These are phyloP conservation scores for Heterochromis multidens DNA, from an alignment of 2,113 vertebrate species.

Conservation along the genomic window DNA sequence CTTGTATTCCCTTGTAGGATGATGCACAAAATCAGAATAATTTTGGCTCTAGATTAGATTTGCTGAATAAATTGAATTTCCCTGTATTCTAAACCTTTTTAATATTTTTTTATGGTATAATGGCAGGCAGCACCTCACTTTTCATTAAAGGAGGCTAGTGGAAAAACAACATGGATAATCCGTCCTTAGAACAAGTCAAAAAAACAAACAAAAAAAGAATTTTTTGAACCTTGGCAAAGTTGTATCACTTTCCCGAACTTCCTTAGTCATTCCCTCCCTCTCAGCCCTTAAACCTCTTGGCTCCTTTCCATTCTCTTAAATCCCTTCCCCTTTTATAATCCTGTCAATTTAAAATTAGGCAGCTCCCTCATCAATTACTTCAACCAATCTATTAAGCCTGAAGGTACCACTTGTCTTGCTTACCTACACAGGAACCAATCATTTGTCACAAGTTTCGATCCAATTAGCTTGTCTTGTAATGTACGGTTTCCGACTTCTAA, in stretches of 20 bases:
- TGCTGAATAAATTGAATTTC: background rate
- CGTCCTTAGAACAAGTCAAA: background rate
- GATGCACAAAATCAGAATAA: background rate
- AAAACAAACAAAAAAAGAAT: background rate
- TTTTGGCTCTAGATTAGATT: background rate
- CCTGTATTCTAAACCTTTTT: background rate
- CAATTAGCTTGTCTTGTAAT: background rate
- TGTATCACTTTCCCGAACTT: background rate
- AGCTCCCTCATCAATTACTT: constrained; percentile 1
- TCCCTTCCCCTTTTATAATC: background rate
- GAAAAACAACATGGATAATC: background rate
- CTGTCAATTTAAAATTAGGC: constrained; percentile 4
- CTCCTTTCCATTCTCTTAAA: background rate
- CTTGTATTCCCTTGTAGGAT: background rate
- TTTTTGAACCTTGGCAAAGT: constrained; percentile 10
- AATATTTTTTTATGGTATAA: background rate
- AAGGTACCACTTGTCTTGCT: background rate
- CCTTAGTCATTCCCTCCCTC: background rate
- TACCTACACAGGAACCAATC: background rate
- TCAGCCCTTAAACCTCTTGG: background rate
- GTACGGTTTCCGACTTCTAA: background rate
- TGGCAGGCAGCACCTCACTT: background rate
- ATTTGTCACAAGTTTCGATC: background rate
- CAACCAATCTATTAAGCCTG: background rate
- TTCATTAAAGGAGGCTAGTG: background rate